These are phyloP conservation scores for Tupaia tana DNA, from an alignment of 2,113 vertebrate genomes.

Conservation along the genomic window DNA sequence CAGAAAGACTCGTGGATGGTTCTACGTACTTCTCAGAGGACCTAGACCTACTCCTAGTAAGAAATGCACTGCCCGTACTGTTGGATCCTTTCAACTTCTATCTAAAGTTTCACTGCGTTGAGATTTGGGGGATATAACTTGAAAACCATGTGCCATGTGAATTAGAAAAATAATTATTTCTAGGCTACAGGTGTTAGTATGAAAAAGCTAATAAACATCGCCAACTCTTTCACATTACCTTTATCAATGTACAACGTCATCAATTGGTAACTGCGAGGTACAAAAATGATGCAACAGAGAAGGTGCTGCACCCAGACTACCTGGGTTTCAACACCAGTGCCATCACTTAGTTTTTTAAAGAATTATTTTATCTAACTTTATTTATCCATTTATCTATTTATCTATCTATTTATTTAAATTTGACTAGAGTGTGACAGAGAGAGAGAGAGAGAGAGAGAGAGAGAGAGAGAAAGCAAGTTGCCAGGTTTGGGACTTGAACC, in stretches of 20 bases:
- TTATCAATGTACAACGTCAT: neutral
- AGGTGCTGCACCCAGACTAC: neutral
- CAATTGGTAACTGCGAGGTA: neutral
- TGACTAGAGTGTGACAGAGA: too few relatives aligned
- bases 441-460: too few relatives aligned
- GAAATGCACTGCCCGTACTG: neutral
- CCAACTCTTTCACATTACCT: neutral
- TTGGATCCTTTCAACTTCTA: neutral
- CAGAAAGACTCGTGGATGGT: neutral
- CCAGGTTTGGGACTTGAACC: too few relatives aligned
- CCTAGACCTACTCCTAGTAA: neutral
- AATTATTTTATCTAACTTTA: too few relatives aligned
- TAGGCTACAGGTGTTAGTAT: neutral
- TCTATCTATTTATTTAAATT: too few relatives aligned
- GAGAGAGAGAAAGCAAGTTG: too few relatives aligned
- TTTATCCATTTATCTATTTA: too few relatives aligned
- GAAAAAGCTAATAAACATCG: neutral
- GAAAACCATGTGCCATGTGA: neutral
- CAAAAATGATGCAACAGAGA: neutral
- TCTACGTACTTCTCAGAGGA: neutral
- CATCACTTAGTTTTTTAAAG: neutral
- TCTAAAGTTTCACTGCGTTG: neutral
- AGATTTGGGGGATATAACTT: neutral
- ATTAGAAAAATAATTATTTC: constrained; percentile 27
- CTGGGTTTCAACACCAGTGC: neutral